Evolutionary conservation across 2,797 vertebrate species (phyloP).

Genomic region (Eospalax fontanierii): DNA sequence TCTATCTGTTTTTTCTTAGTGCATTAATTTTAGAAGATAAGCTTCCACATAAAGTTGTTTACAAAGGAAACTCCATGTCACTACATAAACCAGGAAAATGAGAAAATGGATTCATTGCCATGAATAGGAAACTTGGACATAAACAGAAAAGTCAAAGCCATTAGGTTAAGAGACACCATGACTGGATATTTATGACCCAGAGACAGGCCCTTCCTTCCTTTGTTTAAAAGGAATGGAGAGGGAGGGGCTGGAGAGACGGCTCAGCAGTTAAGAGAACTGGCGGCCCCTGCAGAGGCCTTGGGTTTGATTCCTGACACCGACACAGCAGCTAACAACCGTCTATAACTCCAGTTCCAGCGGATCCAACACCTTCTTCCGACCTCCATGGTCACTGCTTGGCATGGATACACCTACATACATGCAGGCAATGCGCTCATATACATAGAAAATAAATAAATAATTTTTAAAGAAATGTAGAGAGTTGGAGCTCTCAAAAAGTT

Average conservation of each 20-base stretch:
- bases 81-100: not conserved
- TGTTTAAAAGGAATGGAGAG: conserved; percentile 8
- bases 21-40: not conserved
- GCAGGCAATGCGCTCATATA: too few relatives aligned
- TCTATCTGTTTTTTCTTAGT: not conserved
- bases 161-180: conserved; percentile 14
- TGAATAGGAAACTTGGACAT: conserved; percentile 43
- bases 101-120: not conserved
- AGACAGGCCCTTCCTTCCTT: not conserved
- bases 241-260: too few relatives aligned
- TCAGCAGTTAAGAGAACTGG: too few relatives aligned
- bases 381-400: too few relatives aligned
- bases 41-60: conserved; percentile 24
- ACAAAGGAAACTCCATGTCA: conserved; percentile 5
- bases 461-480: not conserved
- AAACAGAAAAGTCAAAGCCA: conserved; percentile 34
- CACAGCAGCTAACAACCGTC: too few relatives aligned
- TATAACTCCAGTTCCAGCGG: too few relatives aligned
- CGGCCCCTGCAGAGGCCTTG: too few relatives aligned
- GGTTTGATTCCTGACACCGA: too few relatives aligned
- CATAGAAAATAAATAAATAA: too few relatives aligned
- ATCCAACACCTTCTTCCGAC: too few relatives aligned
- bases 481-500: not conserved
- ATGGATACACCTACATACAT: too few relatives aligned
- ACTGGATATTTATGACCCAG: conserved; percentile 1